Evolutionary conservation across 64 coral and sea anemone species (phyloP), one percentile per base, ranked within the genome.

Genomic region (Porites lutea): DNA sequence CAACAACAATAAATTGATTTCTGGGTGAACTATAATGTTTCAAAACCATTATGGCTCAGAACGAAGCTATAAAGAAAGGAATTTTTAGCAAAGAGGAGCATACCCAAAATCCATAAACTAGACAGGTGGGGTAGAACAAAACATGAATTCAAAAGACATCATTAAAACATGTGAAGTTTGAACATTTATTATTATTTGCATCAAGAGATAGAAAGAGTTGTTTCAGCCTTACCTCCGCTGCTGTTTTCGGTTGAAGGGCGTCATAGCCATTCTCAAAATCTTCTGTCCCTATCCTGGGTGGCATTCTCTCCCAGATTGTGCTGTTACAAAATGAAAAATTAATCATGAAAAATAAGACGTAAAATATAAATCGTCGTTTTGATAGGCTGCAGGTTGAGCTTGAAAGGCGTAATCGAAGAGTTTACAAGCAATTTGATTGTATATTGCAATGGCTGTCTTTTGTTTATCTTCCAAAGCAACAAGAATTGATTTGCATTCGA

Each of bases 231-330:
- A 84, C 81, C 63, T 84, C 81, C 48, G 81, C 15, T 3, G 64
- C 47, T 9, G 81, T 68, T 43, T 84, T 84, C 19, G 62, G 48
- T 11, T 61, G 16, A 5, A 5, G 45, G 13, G 20, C 10, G 63
- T 84, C 81, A 20, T 68, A 68, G 0, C 81, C 81, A 68, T 68
- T 69, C 1, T 20, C 81, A 4, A 84, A 84, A 8, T 66, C 62
- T 48, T 84, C 81, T 7, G 73, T 46, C 16, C 69, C 81, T 52
- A 60, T 63, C 48, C 14, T 66, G 1, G 81, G 81, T 22, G 81
- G 45, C 81, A 84, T 84, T 68, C 81, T 84, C 15, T 69, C 81
- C 81, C 81, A 84, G 19, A 65, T 65, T 52, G 19, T 27, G 45
- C 81, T 84, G 19, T 84, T 50, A 52, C 13, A 73, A 73, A 47